Evolutionary conservation across 2,888 invertebrate genomes (phyloP), one percentile per base, ranked within the genome.

Genomic region (Hirtodrosophila alboralis): DNA sequence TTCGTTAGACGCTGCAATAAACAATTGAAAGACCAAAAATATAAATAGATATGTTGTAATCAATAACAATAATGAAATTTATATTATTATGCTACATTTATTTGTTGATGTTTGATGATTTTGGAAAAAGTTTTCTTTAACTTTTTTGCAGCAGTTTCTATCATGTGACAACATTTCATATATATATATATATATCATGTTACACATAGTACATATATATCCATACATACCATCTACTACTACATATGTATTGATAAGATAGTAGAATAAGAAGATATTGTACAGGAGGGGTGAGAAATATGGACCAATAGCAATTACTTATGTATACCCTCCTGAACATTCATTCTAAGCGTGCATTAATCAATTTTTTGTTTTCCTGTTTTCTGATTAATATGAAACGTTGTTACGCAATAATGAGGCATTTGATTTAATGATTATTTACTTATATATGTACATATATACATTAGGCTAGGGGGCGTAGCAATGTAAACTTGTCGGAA

Each of bases 1-100:
- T 92, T 99, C 98, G 93, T 98, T 97, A 61, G 95, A 95, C 64
- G 96, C 98, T 98, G 93, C 69, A 95, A 94, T 77, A 65, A 53
- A 67, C 3, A 60, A 38, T 31, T 34, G 10, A 37, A 38, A 43
- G 21, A 30, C 10, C 27, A 33, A 54, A 52, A 28, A 8, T 12
- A 38, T 9, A 37, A 34, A 47, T n/a, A n/a, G n/a, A n/a, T n/a
- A 33, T 9, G 31, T 37, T 27, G 18, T 37, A 41, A 12, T 14
- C 10, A 41, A 30, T 34, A 8, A 23, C 23, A 23, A 7, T 23
- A 23, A 18, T 1, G 6, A 23, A 23, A 5, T 1, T 4, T 18
- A 18, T n/a, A n/a, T n/a, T n/a, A 23, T 4, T 2, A 23, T 23
- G 23, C 23, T 23, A 23, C 23, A 23, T 23, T 7, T 23, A 5